Evolutionary conservation across 2,888 invertebrate genomes (phyloP).

Genomic region (Platycheirus albimanus): DNA sequence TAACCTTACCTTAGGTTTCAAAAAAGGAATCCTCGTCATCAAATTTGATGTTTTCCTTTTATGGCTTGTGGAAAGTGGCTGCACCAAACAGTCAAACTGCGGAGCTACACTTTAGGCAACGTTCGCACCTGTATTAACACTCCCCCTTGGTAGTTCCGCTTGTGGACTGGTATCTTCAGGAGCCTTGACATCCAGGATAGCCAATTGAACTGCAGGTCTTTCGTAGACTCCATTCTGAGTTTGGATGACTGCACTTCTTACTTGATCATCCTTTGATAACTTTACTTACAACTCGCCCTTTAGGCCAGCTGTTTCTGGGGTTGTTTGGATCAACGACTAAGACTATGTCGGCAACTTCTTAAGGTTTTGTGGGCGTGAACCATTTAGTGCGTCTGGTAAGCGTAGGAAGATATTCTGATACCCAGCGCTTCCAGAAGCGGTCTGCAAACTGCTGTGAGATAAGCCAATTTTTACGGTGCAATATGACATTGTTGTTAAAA

Average conservation of each 20-base stretch:
- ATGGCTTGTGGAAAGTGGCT: no score
- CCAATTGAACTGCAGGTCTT: constrained; percentile 2
- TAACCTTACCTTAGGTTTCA: neutral
- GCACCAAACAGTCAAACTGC: no score
- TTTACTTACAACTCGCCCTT: neutral
- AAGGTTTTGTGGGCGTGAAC: neutral
- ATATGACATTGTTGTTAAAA: neutral
- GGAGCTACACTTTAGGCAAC: neutral
- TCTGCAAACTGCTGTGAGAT: constrained; percentile 16
- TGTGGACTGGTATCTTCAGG: neutral
- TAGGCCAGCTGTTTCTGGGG: constrained; percentile 1
- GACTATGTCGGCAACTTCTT: constrained; percentile 1
- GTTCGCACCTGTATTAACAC: neutral
- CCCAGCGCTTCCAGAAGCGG: constrained; percentile 23
- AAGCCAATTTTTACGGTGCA: constrained; percentile 14
- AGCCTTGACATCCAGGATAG: neutral
- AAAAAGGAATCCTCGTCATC: neutral
- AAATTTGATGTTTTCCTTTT: neutral
- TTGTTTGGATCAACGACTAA: neutral
- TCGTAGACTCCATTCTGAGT: neutral
- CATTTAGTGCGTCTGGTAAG: constrained; percentile 5
- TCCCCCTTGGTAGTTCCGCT: constrained; percentile 8
- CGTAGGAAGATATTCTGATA: constrained; percentile 8
- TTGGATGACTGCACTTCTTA: neutral
- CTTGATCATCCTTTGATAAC: neutral